Percentiles rank a stretch among this genome's conserved stretches.
phyloP scores from a whole-genome alignment of 2,888 invertebrate genomes.

The Acanthoscelides obtectus region DNA sequence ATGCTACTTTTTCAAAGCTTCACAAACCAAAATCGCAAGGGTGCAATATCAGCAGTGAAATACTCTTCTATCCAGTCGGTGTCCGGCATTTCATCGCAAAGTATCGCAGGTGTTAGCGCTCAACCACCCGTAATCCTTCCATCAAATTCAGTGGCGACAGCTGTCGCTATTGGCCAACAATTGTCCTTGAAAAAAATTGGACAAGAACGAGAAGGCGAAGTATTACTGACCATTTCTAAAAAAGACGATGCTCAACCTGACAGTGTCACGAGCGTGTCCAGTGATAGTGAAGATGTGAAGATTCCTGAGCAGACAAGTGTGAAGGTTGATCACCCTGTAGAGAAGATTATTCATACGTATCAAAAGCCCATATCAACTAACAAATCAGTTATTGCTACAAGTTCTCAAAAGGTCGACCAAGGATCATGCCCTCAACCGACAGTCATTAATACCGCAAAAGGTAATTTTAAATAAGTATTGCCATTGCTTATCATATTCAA shows the following conservation, averaged over 20 bases:
- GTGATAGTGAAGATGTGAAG: conserved; percentile 27
- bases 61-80: conserved; percentile 47
- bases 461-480: too few species aligned
- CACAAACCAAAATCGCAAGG: conserved; percentile 60
- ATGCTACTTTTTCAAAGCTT: conserved; percentile 63
- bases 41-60: conserved; percentile 55
- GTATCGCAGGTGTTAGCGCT: conserved; percentile 42
- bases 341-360: conserved; percentile 31
- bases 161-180: conserved; percentile 43
- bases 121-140: conserved; percentile 47
- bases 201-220: conserved; percentile 40
- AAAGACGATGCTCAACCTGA: conserved; percentile 38
- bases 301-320: background rate
- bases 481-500: background rate
- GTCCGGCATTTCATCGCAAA: conserved; percentile 45
- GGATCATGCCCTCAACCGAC: background rate
- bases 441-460: background rate
- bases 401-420: background rate
- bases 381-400: conserved; percentile 41
- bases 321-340: conserved; percentile 8
- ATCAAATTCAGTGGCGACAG: conserved; percentile 41
- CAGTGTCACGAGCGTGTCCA: conserved; percentile 36
- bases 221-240: conserved; percentile 42
- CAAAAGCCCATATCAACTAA: conserved; percentile 32
- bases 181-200: conserved; percentile 45